Conservation (phyloP, 2,888 invertebrate genomes). For the Andrena trimmerana region DNA sequence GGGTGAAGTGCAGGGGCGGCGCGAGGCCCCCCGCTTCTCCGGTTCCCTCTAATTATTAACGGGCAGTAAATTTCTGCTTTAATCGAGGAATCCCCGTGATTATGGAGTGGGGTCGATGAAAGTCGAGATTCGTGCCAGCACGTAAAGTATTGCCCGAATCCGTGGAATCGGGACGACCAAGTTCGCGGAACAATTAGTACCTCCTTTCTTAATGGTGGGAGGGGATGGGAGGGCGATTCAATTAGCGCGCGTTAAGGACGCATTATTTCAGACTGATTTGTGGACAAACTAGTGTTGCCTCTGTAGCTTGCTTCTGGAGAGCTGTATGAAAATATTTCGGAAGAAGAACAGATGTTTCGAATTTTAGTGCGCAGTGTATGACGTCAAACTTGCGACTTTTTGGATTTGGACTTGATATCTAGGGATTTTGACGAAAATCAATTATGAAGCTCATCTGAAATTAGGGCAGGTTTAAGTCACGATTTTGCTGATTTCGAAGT, state of each 20-base stretch:
- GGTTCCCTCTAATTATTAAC: slow-evolving; percentile 68
- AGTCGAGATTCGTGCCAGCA: slow-evolving; percentile 59
- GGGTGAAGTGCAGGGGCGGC: slow-evolving; percentile 12
- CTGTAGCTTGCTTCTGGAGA: not conserved
- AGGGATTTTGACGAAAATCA: no score
- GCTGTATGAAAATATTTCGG: not conserved
- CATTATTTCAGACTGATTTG: slow-evolving; percentile 16
- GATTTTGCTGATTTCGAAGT: no score
- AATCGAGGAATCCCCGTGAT: slow-evolving; percentile 52
- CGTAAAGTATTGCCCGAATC: slow-evolving; percentile 36
- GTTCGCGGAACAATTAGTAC: slow-evolving; percentile 22
- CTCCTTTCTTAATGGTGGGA: slow-evolving; percentile 9
- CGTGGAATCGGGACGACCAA: slow-evolving; percentile 13
- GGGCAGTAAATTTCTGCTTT: slow-evolving; percentile 66
- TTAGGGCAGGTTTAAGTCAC: no score
- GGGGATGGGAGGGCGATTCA: slow-evolving; percentile 13
- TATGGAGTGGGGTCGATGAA: slow-evolving; percentile 49
- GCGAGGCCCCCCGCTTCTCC: slow-evolving; percentile 15
- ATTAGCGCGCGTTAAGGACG: slow-evolving; percentile 29
- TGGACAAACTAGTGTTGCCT: not conserved
- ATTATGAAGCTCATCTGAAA: no score
- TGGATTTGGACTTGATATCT: no score
- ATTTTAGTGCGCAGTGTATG: not conserved
- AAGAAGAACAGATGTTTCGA: not conserved
- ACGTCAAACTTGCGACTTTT: not conserved